phyloP scores from a whole-genome alignment of 2,888 invertebrate species.

The Microdon myrmicae region DNA sequence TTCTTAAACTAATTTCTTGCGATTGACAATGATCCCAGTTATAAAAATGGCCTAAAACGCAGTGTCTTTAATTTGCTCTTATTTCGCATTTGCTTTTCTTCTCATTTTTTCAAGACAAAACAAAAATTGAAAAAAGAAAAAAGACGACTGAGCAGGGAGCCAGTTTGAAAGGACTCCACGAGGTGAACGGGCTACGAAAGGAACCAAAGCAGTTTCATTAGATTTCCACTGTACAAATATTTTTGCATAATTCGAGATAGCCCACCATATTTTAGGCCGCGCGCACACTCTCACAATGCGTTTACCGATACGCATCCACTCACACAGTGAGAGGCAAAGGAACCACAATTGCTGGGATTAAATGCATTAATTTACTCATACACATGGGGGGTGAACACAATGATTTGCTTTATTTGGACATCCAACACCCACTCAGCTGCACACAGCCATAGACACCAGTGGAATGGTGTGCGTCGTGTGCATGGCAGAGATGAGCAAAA shows the following conservation, averaged over 20 bases:
- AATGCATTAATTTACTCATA: conserved; percentile 47
- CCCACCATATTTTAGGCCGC: conserved; percentile 11
- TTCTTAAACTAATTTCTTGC: too few species aligned
- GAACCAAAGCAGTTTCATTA: conserved; percentile 2
- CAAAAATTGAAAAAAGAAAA: conserved; percentile 27
- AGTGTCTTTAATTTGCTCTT: not conserved
- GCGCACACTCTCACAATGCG: conserved; percentile 2
- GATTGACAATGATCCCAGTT: too few species aligned
- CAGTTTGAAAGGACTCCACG: too few species aligned
- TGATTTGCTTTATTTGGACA: conserved; percentile 36
- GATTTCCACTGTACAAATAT: conserved; percentile 18
- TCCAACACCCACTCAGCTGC: conserved; percentile 14
- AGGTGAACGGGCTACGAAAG: not conserved
- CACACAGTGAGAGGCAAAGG: too few species aligned
- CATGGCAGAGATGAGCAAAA: conserved; percentile 32
- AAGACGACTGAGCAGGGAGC: conserved; percentile 7
- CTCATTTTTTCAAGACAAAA: conserved; percentile 1
- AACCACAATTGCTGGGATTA: conserved; percentile 31
- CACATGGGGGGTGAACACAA: conserved; percentile 22
- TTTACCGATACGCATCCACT: too few species aligned
- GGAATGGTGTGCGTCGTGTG: conserved; percentile 22
- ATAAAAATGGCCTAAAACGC: conserved; percentile 13
- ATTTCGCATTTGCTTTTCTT: not conserved
- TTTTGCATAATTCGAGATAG: conserved; percentile 28
- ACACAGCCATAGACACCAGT: conserved; percentile 5